Base-by-base conservation (phyloP, 2,888 invertebrate species). In the Merodon equestris region DNA sequence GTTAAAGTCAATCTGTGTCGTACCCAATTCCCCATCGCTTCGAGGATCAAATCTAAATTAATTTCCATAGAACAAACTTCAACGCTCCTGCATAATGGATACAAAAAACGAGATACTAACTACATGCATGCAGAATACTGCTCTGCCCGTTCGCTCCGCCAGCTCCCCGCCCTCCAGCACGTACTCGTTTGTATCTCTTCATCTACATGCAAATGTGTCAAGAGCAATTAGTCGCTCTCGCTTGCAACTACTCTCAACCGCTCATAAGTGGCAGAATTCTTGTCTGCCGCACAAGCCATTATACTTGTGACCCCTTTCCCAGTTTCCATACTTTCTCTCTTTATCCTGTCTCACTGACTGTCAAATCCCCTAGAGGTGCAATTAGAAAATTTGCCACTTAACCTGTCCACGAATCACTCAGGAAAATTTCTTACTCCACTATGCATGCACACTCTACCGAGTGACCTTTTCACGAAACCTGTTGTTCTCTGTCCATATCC, bases 361-460 rank as follows among this genome's bases (percentile, higher is more conserved):
- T 40, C 66, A 66, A 50, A 58, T 42, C 67, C 48, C 77, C 42
- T 54, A 63, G 63, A 66, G 77, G 18, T 67, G 53, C 72, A 77
- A 77, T 77, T 72, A 72, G 67, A 68, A 79, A 66, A 79, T 79
- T 79, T 64, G 60, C 79, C 73, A 79, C 74, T 74, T 79, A 79
- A 79, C 74, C 79, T 79, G 74, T 74, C 79, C 74, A 79, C 79
- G 70, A 79, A 70, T 79, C 68, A 64, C 64, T 74, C 79, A 58
- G 54, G 27, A 5, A 68, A 74, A 74, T 50, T 73, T 77, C 57
- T 57, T 53, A 15, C 57, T 53, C 73, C 58, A 27, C 27, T 18
- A 27, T 48, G 47, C 45, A 56, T 51, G 18, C 45, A 38, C 44
- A n/a, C 10, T n/a, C 2, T 40, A 27, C 44, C n/a, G 47, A 61